Evolutionary conservation across 1,140 invertebrate genomes (phyloP), one percentile per base, ranked within the genome.

Genomic region (Halotydeus destructor): DNA sequence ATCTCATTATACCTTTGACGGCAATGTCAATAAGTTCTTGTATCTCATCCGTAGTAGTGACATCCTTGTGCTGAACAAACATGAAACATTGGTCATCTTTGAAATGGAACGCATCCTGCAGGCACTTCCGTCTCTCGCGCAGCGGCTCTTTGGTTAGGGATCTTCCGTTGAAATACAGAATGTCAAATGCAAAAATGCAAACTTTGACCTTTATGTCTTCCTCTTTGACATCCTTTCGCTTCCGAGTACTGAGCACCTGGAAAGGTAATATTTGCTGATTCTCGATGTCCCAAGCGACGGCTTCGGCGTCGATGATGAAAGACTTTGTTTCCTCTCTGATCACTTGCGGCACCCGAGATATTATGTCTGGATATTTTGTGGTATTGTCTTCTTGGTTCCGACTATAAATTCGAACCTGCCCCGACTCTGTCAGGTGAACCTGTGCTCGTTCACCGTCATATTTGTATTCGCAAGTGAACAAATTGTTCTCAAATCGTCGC

Each of bases 361-460:
- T 76, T 18, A 99, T 72, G 65, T 99, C 94, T 8, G 94, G 94
- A 70, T 96, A 99, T 57, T 99, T 99, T 21, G 69, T 69, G 0
- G 93, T 98, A 59, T 97, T 96, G 57, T 99, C 74, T 65, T 99
- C 94, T 58, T 94, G 91, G 66, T 98, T 99, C 41, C 94, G 64
- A 57, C 86, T 96, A 60, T 80, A 99, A 45, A 99, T 82, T 26
- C 61, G 70, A 1, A 88, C 67, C 12, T 68, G 64, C 0, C 76
- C 73, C 49, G 74, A 63, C 32, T 77, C 69, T 22, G 64, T 52
- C 1, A 75, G 57, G 54, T 88, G 83, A 50, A 88, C 82, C 67
- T 98, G 94, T 3, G 88, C 93, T 55, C 94, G 65, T 67, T 99
- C 94, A 3, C 94, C 94, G 61, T 99, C 94, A 60, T 99, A 99